Evolutionary conservation across 1,140 invertebrate genomes (phyloP).

Genomic region (Mamestra configurata): DNA sequence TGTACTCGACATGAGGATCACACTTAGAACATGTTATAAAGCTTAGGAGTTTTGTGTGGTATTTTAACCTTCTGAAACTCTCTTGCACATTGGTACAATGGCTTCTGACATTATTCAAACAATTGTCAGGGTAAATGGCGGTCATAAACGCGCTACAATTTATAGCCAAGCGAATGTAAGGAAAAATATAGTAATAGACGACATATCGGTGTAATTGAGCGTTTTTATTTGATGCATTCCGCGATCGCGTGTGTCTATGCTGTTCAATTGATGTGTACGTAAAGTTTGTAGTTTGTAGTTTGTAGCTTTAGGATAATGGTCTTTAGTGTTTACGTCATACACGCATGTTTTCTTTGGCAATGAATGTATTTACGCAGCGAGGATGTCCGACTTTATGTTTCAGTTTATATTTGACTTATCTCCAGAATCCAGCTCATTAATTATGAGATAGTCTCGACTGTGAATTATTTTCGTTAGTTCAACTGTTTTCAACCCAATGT

Average conservation of each 20-base stretch:
- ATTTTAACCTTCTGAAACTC: background rate
- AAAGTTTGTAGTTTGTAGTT: too few species aligned
- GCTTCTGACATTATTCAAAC: constrained; percentile 3
- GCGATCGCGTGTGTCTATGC: background rate
- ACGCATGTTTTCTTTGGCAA: constrained; percentile 10
- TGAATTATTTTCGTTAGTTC: background rate
- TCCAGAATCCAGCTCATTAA: background rate
- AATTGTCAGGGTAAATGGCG: constrained; percentile 26
- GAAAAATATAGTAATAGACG: constrained; percentile 24
- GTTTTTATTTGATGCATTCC: constrained; percentile 17
- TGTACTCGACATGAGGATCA: too few species aligned
- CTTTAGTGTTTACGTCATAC: constrained; percentile 6
- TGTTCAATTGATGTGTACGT: constrained; percentile 15
- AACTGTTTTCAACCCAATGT: background rate
- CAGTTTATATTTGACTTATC: too few species aligned
- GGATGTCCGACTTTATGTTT: constrained; percentile 7
- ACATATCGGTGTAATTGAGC: constrained; percentile 17
- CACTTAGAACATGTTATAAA: too few species aligned
- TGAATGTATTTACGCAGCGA: background rate
- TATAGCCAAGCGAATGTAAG: constrained; percentile 8
- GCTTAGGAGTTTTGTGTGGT: too few species aligned
- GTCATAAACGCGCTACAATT: constrained; percentile 8
- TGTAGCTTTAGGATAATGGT: background rate
- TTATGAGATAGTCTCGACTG: background rate
- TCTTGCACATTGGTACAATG: background rate